A percentile compares a stretch with the other conserved stretches of the same genome.
phyloP scores from a whole-genome alignment of 2,113 vertebrate genomes.

The Bos indicus region DNA sequence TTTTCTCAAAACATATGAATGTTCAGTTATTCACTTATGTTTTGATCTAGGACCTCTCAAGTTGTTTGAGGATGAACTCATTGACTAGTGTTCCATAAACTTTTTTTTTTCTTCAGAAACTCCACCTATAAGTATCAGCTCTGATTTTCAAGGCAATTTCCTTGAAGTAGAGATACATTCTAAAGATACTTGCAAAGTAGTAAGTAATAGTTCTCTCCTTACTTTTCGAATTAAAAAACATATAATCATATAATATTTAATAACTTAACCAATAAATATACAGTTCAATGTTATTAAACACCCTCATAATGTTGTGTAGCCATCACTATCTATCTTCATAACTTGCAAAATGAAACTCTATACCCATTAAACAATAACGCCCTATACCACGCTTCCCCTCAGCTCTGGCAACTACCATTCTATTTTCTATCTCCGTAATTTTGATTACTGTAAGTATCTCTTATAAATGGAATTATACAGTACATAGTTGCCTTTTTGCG shows the following conservation, averaged over 20 bases:
- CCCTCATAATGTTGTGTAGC: not conserved
- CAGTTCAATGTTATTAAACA: not conserved
- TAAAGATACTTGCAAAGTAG: conserved; percentile 14
- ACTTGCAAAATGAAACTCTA: not conserved
- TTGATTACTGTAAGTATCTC: not conserved
- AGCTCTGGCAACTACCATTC: not conserved
- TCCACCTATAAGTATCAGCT: not conserved
- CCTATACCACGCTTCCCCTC: not conserved
- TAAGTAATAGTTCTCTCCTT: not conserved
- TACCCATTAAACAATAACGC: not conserved
- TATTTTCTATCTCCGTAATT: not conserved
- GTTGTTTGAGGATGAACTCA: not conserved
- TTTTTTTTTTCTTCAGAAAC: not conserved
- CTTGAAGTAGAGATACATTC: not conserved
- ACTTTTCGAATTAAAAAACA: not conserved
- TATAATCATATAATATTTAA: not conserved
- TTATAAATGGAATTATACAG: not conserved
- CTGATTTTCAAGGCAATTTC: not conserved
- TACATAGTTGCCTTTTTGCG: not conserved
- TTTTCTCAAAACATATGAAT: not conserved
- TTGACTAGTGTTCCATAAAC: not conserved
- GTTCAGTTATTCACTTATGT: not conserved
- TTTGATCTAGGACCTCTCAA: not conserved
- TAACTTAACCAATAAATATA: not conserved
- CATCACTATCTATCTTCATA: not conserved